These are phyloP conservation scores for Acleris laterana DNA, from an alignment of 2,888 invertebrate genomes.

Conservation along the genomic window DNA sequence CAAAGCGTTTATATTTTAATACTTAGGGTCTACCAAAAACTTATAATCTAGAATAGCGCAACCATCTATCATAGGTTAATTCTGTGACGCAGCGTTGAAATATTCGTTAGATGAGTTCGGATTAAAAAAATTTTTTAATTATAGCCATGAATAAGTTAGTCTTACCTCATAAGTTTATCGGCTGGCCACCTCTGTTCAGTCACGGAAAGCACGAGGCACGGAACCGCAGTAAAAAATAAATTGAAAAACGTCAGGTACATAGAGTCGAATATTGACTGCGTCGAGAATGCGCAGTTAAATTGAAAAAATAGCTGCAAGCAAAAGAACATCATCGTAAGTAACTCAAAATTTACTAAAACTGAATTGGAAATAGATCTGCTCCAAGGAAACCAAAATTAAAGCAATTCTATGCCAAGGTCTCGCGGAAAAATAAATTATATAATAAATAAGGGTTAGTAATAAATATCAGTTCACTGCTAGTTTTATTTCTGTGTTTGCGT, in stretches of 20 bases:
- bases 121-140: background rate
- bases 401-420: too few species aligned
- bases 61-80: too few species aligned
- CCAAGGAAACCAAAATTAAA: too few species aligned
- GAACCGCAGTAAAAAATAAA: conserved; percentile 89
- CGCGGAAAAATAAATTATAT: background rate
- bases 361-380: too few species aligned
- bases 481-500: background rate
- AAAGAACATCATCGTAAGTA: too few species aligned
- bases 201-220: conserved; percentile 89
- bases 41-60: too few species aligned
- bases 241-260: conserved; percentile 91
- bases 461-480: too few species aligned
- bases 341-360: too few species aligned
- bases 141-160: background rate
- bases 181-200: conserved; percentile 89
- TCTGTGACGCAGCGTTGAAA: too few species aligned
- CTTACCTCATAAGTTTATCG: conserved; percentile 23
- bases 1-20: too few species aligned
- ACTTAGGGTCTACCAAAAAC: too few species aligned
- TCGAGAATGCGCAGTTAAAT: conserved; percentile 81
- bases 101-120: background rate
- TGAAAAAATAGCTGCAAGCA: conserved; percentile 83
- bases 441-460: too few species aligned
- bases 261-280: conserved; percentile 89